Evolutionary conservation across 2,113 vertebrate species (phyloP).

Genomic region (Talpa occidentalis): DNA sequence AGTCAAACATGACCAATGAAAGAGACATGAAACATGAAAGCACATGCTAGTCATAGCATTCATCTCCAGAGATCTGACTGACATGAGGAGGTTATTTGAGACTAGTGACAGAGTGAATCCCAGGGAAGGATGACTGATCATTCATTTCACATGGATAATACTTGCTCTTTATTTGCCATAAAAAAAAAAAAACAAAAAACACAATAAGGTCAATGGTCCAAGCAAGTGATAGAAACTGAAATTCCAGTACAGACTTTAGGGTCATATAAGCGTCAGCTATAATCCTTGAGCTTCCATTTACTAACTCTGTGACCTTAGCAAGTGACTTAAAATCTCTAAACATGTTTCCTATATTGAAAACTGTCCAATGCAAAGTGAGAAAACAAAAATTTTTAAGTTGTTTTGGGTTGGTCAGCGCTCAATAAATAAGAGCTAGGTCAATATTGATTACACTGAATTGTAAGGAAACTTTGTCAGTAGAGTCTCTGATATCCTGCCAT

Average conservation of each 20-base stretch:
- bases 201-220: background rate
- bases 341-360: background rate
- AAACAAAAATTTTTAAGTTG: background rate
- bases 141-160: background rate
- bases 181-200: no score
- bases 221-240: background rate
- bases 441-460: background rate
- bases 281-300: background rate
- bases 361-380: background rate
- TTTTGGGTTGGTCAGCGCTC: background rate
- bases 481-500: background rate
- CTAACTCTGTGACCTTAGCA: background rate
- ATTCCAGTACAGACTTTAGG: background rate
- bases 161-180: background rate
- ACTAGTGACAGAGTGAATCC: background rate
- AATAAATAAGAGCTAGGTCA: background rate
- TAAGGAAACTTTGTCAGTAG: background rate
- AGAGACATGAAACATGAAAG: background rate
- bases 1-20: background rate
- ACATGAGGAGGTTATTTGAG: accelerated
- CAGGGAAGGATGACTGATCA: accelerated
- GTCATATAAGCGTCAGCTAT: background rate
- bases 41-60: no score
- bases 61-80: background rate
- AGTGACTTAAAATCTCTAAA: background rate